Evolutionary conservation across 1,140 invertebrate genomes (phyloP), one percentile per base, ranked within the genome.

Genomic region (Linepithema humile): DNA sequence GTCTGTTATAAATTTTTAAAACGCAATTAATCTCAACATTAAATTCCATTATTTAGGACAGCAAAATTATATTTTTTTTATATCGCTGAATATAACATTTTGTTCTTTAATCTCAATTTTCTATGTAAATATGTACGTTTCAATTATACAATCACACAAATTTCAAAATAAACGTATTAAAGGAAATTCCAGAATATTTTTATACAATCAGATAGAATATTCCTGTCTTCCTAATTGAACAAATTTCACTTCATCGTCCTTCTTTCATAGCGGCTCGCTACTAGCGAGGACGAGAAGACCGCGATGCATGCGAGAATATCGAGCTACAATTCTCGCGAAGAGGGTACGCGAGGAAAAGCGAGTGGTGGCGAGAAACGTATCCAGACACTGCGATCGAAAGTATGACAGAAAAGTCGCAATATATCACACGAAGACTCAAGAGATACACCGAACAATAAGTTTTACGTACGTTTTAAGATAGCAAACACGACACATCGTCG

Each of bases 391-490:
- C 32, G 55, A 87, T 82, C 69, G 86, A 88, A 88, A 87, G 85
- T 87, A 87, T 67, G 64, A 88, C 53, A 70, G 17, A 62, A 57
- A 87, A 72, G 70, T 85, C 69, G 43, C 48, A 82, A 89, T 84
- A 85, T 90, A 85, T 86, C 78, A 86, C 59, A 70, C 78, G 40
- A 67, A 90, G 80, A 90, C 84, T 90, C 23, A 48, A 85, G 50
- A 80, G 29, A 89, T 85, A 87, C 87, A 86, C 82, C 67, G 84
- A 89, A 88, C 85, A 86, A 82, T 72, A 59, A 78, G 57, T 83
- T 78, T 84, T 74, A 78, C 45, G 23, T 75, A 80, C 53, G 59
- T 69, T 78, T 83, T 65, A 87, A 69, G 45, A 74, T 67, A 86
- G 45, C 15, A 20, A 45, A 57, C 23, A 62, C 55, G 10, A 64